Conservation (phyloP, 2,797 vertebrate species). For the Sebastolobus altivelis region DNA sequence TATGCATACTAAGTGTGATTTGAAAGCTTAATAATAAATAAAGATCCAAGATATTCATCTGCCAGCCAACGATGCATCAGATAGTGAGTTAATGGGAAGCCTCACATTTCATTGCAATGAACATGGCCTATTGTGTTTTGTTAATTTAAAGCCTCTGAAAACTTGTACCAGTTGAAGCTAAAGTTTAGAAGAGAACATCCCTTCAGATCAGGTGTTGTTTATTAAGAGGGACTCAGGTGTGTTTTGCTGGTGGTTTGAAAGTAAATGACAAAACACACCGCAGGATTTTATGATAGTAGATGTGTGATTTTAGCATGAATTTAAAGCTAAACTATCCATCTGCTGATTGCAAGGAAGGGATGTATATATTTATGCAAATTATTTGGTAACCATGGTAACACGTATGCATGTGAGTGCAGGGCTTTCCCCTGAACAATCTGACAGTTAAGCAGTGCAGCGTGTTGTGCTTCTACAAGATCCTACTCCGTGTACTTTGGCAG, state of each 20-base stretch:
- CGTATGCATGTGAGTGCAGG: conserved; percentile 17
- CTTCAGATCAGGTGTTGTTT: not conserved
- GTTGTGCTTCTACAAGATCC: not conserved
- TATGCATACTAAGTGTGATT: conserved; percentile 12
- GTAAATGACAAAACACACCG: not conserved
- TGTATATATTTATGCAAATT: conserved; percentile 28
- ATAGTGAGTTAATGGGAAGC: conserved; percentile 2
- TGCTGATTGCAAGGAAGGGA: conserved; percentile 21
- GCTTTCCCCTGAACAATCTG: conserved; percentile 3
- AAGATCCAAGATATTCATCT: conserved; percentile 4
- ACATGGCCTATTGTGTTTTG: conserved; percentile 1
- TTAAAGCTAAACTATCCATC: conserved; percentile 5
- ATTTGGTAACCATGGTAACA: conserved; percentile 31
- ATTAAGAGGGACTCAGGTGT: not conserved
- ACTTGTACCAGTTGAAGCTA: not conserved
- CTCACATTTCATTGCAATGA: not conserved
- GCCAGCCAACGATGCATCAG: not conserved
- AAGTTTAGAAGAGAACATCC: not conserved
- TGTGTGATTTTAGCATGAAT: conserved; percentile 10
- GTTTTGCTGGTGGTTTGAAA: not conserved
- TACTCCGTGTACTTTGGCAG: not conserved
- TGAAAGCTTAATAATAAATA: conserved; percentile 5
- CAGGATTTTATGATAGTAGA: not conserved
- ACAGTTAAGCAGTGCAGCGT: not conserved
- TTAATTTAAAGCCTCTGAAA: conserved; percentile 1